phyloP scores from a whole-genome alignment of 2,113 vertebrate species.

The Meriones unguiculatus region DNA sequence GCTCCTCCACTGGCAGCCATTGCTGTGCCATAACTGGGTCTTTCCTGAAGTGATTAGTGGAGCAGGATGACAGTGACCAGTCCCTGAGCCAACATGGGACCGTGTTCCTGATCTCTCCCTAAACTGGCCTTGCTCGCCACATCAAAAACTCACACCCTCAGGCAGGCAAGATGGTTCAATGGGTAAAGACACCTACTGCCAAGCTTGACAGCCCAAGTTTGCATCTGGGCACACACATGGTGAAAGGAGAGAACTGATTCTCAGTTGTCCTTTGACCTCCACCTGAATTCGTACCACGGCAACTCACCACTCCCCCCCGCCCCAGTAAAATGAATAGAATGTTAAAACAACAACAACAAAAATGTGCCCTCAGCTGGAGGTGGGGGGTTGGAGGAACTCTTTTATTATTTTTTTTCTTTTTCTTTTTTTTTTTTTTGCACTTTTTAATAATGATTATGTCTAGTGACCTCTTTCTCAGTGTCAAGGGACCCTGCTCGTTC shows the following conservation, averaged over 20 bases:
- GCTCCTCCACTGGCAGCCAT: neutral
- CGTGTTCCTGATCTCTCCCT: rapidly evolving
- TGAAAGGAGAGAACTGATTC: neutral
- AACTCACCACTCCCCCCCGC: no score
- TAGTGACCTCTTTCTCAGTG: neutral
- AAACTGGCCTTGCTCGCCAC: neutral
- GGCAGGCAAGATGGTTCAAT: neutral
- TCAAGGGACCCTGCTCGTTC: rapidly evolving
- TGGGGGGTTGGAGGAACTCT: neutral
- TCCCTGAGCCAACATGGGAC: neutral
- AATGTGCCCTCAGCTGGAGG: neutral
- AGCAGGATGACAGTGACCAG: neutral
- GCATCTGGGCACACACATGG: neutral
- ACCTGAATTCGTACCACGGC: no score
- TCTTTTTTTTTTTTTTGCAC: no score
- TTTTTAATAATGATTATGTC: rapidly evolving
- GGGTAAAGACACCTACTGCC: neutral
- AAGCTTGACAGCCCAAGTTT: neutral
- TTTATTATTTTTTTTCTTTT: neutral
- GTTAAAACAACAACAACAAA: neutral
- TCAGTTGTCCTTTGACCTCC: neutral
- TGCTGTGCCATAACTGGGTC: neutral
- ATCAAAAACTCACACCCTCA: neutral
- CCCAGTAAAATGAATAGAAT: neutral
- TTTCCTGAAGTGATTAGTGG: slow-evolving; percentile 31